Percentiles rank a stretch among this genome's conserved stretches.
phyloP scores from a whole-genome alignment of 2,888 invertebrate species.

The Dynastes hyllus region DNA sequence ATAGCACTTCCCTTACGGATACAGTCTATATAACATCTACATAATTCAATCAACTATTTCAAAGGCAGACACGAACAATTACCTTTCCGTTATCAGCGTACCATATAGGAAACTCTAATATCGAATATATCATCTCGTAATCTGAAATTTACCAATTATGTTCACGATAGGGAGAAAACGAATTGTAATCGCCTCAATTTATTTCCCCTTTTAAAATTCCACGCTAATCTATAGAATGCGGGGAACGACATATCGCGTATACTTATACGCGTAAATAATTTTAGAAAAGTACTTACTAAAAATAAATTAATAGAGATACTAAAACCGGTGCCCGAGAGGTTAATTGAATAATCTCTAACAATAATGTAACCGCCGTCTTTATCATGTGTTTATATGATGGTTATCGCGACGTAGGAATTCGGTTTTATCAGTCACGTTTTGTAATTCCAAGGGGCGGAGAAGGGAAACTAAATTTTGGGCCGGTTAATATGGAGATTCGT shows the following conservation, averaged over 20 bases:
- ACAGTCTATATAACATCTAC: no score
- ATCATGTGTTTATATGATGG: constrained; percentile 40
- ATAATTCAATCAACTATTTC: no score
- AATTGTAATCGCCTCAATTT: constrained; percentile 11
- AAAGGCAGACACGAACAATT: not conserved
- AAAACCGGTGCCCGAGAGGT: not conserved
- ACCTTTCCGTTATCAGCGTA: not conserved
- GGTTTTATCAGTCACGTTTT: constrained; percentile 36
- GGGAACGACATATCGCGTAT: not conserved
- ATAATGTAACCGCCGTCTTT: constrained; percentile 28
- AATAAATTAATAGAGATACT: constrained; percentile 15
- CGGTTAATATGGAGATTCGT: not conserved
- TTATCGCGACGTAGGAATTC: constrained; percentile 35
- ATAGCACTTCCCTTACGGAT: no score
- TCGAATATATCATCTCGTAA: constrained; percentile 7
- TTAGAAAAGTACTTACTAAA: constrained; percentile 15
- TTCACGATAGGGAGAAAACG: not conserved
- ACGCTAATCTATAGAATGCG: constrained; percentile 19
- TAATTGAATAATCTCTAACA: constrained; percentile 38
- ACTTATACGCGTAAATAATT: constrained; percentile 5
- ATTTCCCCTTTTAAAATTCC: constrained; percentile 38
- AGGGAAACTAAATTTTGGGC: constrained; percentile 4
- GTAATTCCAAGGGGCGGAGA: not conserved
- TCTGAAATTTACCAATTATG: constrained; percentile 22
- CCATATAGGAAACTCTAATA: no score